Evolutionary conservation across 2,888 invertebrate genomes (phyloP), one percentile per base, ranked within the genome.

Genomic region (Leptodirus hochenwartii): DNA sequence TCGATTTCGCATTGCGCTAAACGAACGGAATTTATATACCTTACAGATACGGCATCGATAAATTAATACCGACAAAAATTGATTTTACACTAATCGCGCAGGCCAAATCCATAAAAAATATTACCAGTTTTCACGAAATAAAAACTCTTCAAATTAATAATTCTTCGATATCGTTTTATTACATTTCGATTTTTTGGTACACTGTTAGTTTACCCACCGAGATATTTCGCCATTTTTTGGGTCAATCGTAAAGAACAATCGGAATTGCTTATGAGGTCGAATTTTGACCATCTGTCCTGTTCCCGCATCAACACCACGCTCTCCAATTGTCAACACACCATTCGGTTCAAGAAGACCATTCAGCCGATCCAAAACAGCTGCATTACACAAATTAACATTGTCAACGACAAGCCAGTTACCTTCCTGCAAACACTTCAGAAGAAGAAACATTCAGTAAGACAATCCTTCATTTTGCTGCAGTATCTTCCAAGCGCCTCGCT

Each of bases 141-240:
- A n/a, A n/a, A n/a, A n/a, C n/a, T n/a, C n/a, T n/a, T n/a, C n/a
- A n/a, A n/a, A n/a, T n/a, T n/a, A n/a, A n/a, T n/a, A n/a, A n/a
- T n/a, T n/a, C n/a, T n/a, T n/a, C n/a, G n/a, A n/a, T n/a, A n/a
- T n/a, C n/a, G n/a, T n/a, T n/a, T n/a, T n/a, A n/a, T n/a, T n/a
- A n/a, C n/a, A n/a, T n/a, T n/a, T n/a, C n/a, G n/a, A n/a, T n/a
- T n/a, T n/a, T n/a, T n/a, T n/a, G n/a, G n/a, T n/a, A n/a, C n/a
- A n/a, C n/a, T n/a, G n/a, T n/a, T n/a, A n/a, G n/a, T n/a, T n/a
- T n/a, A n/a, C n/a, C n/a, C 49, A 68, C 69, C 80, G 69, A 1
- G 98, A 99, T 39, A 99, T 80, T 55, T 93, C 91, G 0, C 98
- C 98, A 55, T 84, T 76, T 46, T 75, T 77, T 0, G 95, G 87